phyloP scores from a whole-genome alignment of 2,113 vertebrate genomes.

The Cololabis saira region DNA sequence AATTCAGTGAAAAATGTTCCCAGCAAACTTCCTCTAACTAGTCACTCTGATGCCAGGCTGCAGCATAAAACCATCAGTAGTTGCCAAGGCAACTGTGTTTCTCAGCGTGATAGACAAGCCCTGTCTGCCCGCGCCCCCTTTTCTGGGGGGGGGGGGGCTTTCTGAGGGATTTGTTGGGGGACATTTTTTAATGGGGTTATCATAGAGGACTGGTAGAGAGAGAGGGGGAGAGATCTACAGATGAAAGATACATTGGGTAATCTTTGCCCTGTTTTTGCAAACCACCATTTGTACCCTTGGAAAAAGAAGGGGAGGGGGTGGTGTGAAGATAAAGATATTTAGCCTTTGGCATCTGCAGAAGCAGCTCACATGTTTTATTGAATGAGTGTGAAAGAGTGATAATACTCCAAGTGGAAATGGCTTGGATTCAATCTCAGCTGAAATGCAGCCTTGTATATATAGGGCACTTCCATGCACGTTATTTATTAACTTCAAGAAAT shows the following conservation, averaged over 20 bases:
- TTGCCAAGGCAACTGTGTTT: constrained; percentile 79
- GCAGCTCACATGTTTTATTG: constrained; percentile 53
- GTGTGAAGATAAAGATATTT: constrained; percentile 61
- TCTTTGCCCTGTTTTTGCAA: constrained; percentile 50
- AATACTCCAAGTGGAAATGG: constrained; percentile 44
- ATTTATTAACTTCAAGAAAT: constrained; percentile 20
- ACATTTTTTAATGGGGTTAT: constrained; percentile 73
- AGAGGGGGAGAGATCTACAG: constrained; percentile 37
- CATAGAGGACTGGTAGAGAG: constrained; percentile 34
- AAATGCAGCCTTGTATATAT: constrained; percentile 39
- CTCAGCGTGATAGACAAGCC: constrained; percentile 58
- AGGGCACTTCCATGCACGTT: constrained; percentile 9
- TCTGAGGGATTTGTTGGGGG: constrained; percentile 66
- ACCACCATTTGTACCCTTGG: constrained; percentile 41
- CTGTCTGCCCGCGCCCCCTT: constrained; percentile 31
- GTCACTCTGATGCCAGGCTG: constrained; percentile 56
- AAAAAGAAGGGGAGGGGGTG: constrained; percentile 21
- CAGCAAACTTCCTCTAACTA: constrained; percentile 54
- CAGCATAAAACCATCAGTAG: constrained; percentile 62
- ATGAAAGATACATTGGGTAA: constrained; percentile 58
- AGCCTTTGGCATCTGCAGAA: constrained; percentile 62
- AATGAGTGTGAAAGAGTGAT: constrained; percentile 55
- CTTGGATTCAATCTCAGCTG: constrained; percentile 47
- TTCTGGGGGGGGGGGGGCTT: constrained; percentile 65
- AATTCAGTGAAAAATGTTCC: constrained; percentile 31